Conservation (phyloP, 2,888 invertebrate species). For the Leptinotarsa peninsularis region DNA sequence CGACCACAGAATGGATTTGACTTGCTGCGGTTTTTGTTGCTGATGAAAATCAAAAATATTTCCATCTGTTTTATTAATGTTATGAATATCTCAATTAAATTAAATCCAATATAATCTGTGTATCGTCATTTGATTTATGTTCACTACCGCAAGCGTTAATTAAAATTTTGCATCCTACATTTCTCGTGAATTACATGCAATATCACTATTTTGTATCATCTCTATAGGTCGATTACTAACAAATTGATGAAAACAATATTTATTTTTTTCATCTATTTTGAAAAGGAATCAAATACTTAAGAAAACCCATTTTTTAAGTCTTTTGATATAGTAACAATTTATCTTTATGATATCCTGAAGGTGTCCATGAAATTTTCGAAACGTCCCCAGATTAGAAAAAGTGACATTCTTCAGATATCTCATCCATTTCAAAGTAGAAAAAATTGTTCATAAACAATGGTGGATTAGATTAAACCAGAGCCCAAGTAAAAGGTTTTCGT, state of each 20-base stretch:
- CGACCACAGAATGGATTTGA: slow-evolving; percentile 55
- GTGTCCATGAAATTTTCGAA: too few species aligned
- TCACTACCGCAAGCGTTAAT: slow-evolving; percentile 50
- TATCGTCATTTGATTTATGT: slow-evolving; percentile 49
- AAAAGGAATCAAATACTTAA: too few species aligned
- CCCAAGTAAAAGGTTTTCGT: too few species aligned
- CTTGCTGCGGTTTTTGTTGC: slow-evolving; percentile 53
- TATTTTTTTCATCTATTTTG: too few species aligned
- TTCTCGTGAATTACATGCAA: slow-evolving; percentile 30
- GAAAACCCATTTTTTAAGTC: too few species aligned
- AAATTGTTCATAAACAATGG: too few species aligned
- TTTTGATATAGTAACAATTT: too few species aligned
- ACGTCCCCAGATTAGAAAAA: too few species aligned
- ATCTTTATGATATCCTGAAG: too few species aligned
- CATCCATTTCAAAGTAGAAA: too few species aligned
- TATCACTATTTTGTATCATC: slow-evolving; percentile 28
- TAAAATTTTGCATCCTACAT: slow-evolving; percentile 49
- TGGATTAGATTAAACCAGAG: too few species aligned
- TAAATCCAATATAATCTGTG: slow-evolving; percentile 44
- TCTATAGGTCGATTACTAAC: neutral
- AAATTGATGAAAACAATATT: neutral
- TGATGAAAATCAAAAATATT: slow-evolving; percentile 56
- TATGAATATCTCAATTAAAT: slow-evolving; percentile 51
- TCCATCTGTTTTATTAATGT: slow-evolving; percentile 51
- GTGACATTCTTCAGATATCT: too few species aligned